Conservation (phyloP, 2,797 vertebrate species). For the Fratercula arctica region DNA sequence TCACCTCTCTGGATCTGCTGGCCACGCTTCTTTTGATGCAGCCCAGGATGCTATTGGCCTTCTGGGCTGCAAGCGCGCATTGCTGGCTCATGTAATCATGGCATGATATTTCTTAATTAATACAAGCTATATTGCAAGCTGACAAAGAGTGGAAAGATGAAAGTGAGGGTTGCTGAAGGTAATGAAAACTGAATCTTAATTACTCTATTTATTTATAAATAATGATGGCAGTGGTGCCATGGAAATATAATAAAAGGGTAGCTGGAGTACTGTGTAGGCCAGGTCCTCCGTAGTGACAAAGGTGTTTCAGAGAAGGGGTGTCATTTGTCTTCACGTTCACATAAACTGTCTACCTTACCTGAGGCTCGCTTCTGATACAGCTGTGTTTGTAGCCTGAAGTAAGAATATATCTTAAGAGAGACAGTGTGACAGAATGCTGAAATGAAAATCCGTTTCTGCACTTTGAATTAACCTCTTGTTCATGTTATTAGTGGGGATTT, state of each 20-base stretch:
- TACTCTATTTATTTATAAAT: not conserved
- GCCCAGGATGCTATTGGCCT: too few relatives aligned
- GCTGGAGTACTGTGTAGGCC: not conserved
- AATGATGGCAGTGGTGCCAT: not conserved
- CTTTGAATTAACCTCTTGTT: not conserved
- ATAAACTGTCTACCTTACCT: not conserved
- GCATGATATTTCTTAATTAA: not conserved
- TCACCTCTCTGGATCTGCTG: too few relatives aligned
- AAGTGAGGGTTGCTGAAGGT: not conserved
- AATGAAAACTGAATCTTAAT: not conserved
- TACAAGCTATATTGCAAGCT: not conserved
- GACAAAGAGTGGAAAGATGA: not conserved
- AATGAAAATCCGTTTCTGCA: not conserved
- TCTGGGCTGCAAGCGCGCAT: too few relatives aligned
- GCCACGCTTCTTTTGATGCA: too few relatives aligned
- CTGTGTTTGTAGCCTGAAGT: not conserved
- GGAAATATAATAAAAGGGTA: rapidly evolving
- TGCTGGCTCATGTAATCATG: too few relatives aligned
- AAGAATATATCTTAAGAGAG: not conserved
- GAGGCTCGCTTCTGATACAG: not conserved
- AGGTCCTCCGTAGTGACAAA: not conserved
- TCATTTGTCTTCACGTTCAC: not conserved
- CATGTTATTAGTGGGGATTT: not conserved
- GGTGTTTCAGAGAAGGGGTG: not conserved
- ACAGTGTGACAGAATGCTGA: not conserved